Evolutionary conservation across 2,113 vertebrate genomes (phyloP).

Genomic region (Oreotrochilus melanogaster): DNA sequence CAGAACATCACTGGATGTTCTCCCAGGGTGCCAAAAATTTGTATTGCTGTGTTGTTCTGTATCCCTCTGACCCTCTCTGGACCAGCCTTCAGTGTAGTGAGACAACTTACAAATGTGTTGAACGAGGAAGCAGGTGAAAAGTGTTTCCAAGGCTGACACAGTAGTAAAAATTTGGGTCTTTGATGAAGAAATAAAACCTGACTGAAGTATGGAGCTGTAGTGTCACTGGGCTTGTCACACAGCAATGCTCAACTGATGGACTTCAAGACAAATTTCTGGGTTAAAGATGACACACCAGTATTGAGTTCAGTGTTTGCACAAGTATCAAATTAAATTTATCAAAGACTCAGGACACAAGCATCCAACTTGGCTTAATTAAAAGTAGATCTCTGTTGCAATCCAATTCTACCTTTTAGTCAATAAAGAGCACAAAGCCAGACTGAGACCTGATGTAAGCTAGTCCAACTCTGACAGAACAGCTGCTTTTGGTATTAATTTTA

Average conservation of each 20-base stretch:
- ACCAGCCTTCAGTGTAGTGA: neutral
- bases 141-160: neutral
- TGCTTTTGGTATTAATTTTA: neutral
- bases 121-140: neutral
- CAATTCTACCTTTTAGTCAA: neutral
- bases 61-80: neutral
- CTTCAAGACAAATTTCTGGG: neutral
- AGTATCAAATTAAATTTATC: slow-evolving; percentile 4
- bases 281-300: neutral
- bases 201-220: neutral
- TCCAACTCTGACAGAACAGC: neutral
- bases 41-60: neutral
- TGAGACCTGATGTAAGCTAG: neutral
- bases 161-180: neutral
- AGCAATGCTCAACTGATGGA: neutral
- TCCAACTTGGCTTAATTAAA: slow-evolving; percentile 14
- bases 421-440: slow-evolving; percentile 9
- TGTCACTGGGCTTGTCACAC: neutral
- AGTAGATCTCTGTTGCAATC: neutral
- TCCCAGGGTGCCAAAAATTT: neutral
- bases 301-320: neutral
- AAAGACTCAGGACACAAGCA: neutral
- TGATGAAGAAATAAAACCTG: neutral
- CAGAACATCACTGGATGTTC: neutral
- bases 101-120: neutral